Percentiles rank a stretch among this genome's conserved stretches.
phyloP scores from a whole-genome alignment of 2,888 invertebrate genomes.

The Drosophila tanythrix region DNA sequence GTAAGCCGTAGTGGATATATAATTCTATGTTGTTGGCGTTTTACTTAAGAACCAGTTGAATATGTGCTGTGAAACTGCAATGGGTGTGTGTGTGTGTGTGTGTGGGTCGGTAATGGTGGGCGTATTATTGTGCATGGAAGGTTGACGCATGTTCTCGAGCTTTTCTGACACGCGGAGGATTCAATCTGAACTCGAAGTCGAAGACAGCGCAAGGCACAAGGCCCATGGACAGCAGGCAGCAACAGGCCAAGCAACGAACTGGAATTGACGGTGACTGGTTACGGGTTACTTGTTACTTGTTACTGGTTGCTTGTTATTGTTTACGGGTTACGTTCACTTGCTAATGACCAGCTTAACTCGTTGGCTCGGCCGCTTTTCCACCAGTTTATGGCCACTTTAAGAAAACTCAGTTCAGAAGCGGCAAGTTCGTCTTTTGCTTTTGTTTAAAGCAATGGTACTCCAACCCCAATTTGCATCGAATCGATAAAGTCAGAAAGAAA shows the following conservation, averaged over 20 bases:
- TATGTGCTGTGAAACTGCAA: neutral
- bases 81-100: neutral
- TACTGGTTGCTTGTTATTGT: neutral
- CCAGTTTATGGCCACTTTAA: constrained; percentile 9
- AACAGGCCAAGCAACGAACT: neutral
- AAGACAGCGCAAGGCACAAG: neutral
- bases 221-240: neutral
- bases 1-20: neutral
- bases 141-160: neutral
- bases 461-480: constrained; percentile 34
- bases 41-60: neutral
- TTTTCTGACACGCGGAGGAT: no score
- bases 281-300: neutral
- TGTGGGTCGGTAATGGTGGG: neutral
- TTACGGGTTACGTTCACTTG: neutral
- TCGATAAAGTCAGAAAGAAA: constrained; percentile 34
- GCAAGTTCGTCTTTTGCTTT: constrained; percentile 16
- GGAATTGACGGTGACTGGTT: neutral
- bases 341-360: neutral
- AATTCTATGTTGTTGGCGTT: neutral
- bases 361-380: neutral
- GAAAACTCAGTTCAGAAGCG: constrained; percentile 6
- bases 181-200: neutral
- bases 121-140: neutral
- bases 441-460: constrained; percentile 11